phyloP scores from a whole-genome alignment of 2,113 vertebrate genomes.

The Ivindomyrus marchei region DNA sequence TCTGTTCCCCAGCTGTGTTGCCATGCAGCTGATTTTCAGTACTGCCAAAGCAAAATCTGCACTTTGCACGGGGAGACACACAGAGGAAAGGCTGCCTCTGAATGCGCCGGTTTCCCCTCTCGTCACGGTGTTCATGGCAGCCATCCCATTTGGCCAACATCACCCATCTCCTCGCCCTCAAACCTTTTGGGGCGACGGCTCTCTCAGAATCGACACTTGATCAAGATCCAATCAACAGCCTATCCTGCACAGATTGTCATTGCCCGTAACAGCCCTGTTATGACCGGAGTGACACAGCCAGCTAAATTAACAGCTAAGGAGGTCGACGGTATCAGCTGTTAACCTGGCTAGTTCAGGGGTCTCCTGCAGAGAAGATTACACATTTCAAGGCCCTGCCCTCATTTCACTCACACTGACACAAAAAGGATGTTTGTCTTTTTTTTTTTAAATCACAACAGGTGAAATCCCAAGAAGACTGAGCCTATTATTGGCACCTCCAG shows the following conservation, averaged over 20 bases:
- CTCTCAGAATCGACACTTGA: background rate
- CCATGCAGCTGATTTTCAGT: background rate
- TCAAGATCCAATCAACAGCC: background rate
- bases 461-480: background rate
- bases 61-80: background rate
- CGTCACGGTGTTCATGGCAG: background rate
- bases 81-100: background rate
- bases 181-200: background rate
- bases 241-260: background rate
- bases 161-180: background rate
- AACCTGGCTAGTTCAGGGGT: background rate
- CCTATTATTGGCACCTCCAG: background rate
- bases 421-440: background rate
- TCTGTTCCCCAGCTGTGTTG: background rate
- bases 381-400: background rate
- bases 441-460: background rate
- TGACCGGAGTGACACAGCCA: background rate
- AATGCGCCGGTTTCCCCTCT: background rate
- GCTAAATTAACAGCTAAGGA: background rate
- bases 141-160: background rate
- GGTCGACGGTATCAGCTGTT: background rate
- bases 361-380: background rate
- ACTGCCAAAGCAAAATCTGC: background rate
- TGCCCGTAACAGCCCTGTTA: background rate
- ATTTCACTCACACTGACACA: background rate